Evolutionary conservation across 2,888 invertebrate species (phyloP).

Genomic region (Catonia carolina): DNA sequence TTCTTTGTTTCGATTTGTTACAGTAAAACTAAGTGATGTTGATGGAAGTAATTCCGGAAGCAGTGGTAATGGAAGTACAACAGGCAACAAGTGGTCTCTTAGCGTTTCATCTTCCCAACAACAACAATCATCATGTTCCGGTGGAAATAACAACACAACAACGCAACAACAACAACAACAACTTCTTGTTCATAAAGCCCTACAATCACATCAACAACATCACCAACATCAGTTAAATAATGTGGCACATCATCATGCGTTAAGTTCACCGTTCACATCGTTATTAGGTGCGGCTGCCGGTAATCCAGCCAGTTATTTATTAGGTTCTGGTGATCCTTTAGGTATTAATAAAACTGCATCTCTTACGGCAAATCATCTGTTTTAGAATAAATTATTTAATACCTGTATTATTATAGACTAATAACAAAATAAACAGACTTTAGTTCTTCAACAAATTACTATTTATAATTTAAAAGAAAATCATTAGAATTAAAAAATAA

Average conservation of each 20-base stretch:
- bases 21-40: conserved; percentile 40
- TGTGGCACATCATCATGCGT: conserved; percentile 27
- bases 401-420: too few relatives aligned
- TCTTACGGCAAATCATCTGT: conserved; percentile 36
- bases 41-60: conserved; percentile 32
- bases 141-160: too few relatives aligned
- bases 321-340: conserved; percentile 35
- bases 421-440: too few relatives aligned
- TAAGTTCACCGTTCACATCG: conserved; percentile 29
- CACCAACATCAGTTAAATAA: conserved; percentile 30
- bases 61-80: conserved; percentile 1
- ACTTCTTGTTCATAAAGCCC: conserved; percentile 42
- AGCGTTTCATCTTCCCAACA: conserved; percentile 13
- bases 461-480: too few relatives aligned
- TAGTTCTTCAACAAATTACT: too few relatives aligned
- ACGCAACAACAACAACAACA: conserved; percentile 21
- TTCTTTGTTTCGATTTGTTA: conserved; percentile 35
- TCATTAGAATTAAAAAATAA: too few relatives aligned
- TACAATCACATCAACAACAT: conserved; percentile 24
- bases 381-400: too few relatives aligned
- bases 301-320: conserved; percentile 36
- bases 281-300: conserved; percentile 26
- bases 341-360: conserved; percentile 34
- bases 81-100: conserved; percentile 25
- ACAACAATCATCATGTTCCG: not conserved